Conservation (phyloP, 2,113 vertebrate genomes). For the Romanogobio albipinnatus region DNA sequence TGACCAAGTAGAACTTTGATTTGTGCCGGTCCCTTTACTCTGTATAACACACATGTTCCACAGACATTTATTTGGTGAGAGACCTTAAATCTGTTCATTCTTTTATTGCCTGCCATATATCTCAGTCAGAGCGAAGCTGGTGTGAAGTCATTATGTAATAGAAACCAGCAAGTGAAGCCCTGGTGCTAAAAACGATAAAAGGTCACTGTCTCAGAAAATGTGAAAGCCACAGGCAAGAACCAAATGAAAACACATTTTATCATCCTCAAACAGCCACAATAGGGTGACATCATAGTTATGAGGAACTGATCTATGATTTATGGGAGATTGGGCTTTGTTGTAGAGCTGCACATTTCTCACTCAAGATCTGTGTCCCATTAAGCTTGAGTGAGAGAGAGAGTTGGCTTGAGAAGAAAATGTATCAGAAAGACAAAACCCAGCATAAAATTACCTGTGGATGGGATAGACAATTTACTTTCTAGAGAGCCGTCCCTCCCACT, state of each 20-base stretch:
- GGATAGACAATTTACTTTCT: conserved; percentile 32
- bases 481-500: neutral
- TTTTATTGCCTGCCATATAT: conserved; percentile 33
- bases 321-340: conserved; percentile 28
- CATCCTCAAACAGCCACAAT: conserved; percentile 13
- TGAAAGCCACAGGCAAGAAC: conserved; percentile 11
- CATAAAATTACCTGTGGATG: conserved; percentile 38
- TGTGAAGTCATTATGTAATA: conserved; percentile 45
- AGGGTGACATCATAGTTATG: neutral
- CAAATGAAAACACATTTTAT: conserved; percentile 24
- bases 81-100: conserved; percentile 23
- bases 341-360: neutral
- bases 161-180: conserved; percentile 41
- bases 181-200: conserved; percentile 15
- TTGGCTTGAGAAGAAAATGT: neutral
- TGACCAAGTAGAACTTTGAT: neutral
- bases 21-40: neutral
- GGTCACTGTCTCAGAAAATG: neutral
- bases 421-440: conserved; percentile 12
- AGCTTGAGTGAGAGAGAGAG: neutral
- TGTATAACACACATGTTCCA: conserved; percentile 4
- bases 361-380: conserved; percentile 36
- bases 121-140: conserved; percentile 26
- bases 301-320: conserved; percentile 41
- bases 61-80: conserved; percentile 6